phyloP scores from a whole-genome alignment of 1,140 invertebrate species.

The Bombus pyrosoma region DNA sequence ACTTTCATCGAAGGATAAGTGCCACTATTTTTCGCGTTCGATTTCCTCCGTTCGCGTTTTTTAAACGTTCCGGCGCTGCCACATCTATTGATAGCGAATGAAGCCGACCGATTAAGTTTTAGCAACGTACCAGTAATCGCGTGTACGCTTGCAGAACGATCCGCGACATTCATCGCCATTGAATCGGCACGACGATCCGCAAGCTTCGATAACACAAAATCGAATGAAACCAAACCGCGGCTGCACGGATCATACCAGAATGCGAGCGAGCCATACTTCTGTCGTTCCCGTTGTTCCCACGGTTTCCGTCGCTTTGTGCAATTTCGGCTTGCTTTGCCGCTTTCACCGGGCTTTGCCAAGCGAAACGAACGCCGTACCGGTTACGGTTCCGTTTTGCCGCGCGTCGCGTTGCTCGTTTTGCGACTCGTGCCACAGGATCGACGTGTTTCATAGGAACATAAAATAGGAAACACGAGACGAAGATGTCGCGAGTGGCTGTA shows the following conservation, averaged over 20 bases:
- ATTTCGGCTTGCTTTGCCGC: slow-evolving; percentile 7
- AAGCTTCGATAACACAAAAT: slow-evolving; percentile 1
- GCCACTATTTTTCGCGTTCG: not conserved
- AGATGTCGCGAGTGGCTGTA: slow-evolving; percentile 9
- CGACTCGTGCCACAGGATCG: not conserved
- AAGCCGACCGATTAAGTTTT: not conserved
- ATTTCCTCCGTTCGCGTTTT: not conserved
- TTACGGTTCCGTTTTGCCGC: not conserved
- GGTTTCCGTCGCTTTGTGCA: slow-evolving; percentile 36
- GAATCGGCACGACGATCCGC: not conserved
- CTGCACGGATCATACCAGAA: not conserved
- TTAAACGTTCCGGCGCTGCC: no score
- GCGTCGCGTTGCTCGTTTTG: not conserved
- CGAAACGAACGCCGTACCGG: not conserved
- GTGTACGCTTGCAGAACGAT: not conserved
- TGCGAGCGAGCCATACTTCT: not conserved
- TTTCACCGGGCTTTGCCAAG: not conserved
- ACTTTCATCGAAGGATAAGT: not conserved
- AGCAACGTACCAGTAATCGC: not conserved
- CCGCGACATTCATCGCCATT: not conserved
- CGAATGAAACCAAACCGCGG: slow-evolving; percentile 2
- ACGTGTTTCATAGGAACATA: not conserved
- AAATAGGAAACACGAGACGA: not conserved
- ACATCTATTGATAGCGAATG: no score
- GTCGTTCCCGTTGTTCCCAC: not conserved